These are phyloP conservation scores for Macrophya alboannulata DNA, from an alignment of 2,888 invertebrate genomes.

Conservation along the genomic window DNA sequence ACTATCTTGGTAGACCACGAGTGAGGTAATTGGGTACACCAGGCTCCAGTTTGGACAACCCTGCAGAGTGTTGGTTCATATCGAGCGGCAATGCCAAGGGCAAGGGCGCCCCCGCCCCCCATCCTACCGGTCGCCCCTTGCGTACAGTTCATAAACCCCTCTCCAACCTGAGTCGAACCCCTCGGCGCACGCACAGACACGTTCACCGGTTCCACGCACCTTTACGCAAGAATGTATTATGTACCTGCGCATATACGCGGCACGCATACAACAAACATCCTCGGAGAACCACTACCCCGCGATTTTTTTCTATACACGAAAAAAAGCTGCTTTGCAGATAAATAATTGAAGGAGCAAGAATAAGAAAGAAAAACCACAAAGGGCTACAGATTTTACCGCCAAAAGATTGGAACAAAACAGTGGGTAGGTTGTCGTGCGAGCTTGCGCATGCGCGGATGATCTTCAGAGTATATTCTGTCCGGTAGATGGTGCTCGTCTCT, in stretches of 20 bases:
- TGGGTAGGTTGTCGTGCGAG: background rate
- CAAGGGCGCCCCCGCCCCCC: slow-evolving; percentile 77
- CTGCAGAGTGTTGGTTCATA: slow-evolving; percentile 74
- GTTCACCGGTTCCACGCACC: slow-evolving; percentile 69
- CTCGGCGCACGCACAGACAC: slow-evolving; percentile 59
- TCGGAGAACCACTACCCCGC: background rate
- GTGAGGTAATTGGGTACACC: slow-evolving; percentile 64
- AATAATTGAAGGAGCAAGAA: too few relatives aligned
- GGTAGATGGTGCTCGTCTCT: slow-evolving; percentile 5
- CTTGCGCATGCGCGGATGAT: background rate
- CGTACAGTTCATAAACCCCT: slow-evolving; percentile 39
- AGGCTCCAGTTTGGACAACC: slow-evolving; percentile 76
- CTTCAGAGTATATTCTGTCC: background rate
- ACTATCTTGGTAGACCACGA: slow-evolving; percentile 35
- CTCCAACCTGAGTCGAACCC: slow-evolving; percentile 35
- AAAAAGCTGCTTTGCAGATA: background rate
- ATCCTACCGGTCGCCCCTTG: slow-evolving; percentile 49
- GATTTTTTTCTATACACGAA: background rate
- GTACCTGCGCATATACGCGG: slow-evolving; percentile 54
- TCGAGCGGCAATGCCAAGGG: slow-evolving; percentile 80
- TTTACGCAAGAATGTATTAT: slow-evolving; percentile 56
- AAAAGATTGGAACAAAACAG: background rate
- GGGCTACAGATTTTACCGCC: background rate
- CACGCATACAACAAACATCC: slow-evolving; percentile 41
- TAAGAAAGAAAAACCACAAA: background rate